Conservation (phyloP, 1,140 invertebrate genomes). For the Penaeus japonicus region DNA sequence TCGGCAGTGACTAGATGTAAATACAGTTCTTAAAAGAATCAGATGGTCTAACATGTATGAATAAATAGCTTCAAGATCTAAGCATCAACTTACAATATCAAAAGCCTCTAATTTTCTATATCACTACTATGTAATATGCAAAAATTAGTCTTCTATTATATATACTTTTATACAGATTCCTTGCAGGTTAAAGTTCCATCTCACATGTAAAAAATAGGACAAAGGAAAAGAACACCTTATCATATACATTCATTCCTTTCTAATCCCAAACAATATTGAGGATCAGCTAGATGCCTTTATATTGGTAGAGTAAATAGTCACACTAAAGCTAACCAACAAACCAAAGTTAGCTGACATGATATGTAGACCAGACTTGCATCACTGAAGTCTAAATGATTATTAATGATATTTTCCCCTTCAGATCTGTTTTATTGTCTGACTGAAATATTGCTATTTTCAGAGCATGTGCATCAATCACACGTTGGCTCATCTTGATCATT, state of each 20-base stretch:
- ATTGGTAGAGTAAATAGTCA: conserved; percentile 17
- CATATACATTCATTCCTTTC: neutral
- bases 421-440: neutral
- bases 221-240: too few relatives aligned
- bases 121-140: conserved; percentile 3
- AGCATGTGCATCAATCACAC: conserved; percentile 13
- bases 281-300: conserved; percentile 28
- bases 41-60: conserved; percentile 28
- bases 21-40: conserved; percentile 17
- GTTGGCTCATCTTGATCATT: conserved; percentile 11
- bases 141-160: neutral
- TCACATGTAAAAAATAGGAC: neutral
- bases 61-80: conserved; percentile 25
- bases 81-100: neutral
- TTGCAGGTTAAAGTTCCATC: neutral
- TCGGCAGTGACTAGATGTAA: conserved; percentile 41
- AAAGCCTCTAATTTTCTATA: neutral
- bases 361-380: conserved; percentile 34
- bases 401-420: neutral
- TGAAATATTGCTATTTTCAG: neutral
- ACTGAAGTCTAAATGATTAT: neutral
- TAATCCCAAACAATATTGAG: conserved; percentile 2
- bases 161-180: neutral
- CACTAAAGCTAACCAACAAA: conserved; percentile 9
- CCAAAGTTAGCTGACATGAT: conserved; percentile 32